phyloP scores from a whole-genome alignment of 2,888 invertebrate genomes.

The Lithophane ornitopus region DNA sequence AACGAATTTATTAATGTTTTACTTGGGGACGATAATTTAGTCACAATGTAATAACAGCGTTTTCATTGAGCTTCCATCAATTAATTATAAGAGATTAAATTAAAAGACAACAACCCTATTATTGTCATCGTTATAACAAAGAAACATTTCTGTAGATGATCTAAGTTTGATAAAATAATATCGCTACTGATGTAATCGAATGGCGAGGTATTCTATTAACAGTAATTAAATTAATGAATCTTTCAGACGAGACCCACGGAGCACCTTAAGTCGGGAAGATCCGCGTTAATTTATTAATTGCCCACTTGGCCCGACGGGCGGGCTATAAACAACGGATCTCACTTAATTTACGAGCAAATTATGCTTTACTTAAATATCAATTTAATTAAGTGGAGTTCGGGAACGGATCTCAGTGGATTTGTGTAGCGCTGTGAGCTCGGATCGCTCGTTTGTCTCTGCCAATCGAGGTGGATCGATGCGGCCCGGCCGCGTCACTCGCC shows the following conservation, averaged over 20 bases:
- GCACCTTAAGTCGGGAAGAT: constrained; percentile 87
- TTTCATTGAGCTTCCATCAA: neutral
- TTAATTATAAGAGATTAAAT: neutral
- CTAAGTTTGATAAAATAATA: constrained; percentile 48
- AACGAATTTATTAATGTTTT: neutral
- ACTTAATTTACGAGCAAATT: constrained; percentile 90
- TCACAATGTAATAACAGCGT: neutral
- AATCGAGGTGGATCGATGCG: constrained; percentile 76
- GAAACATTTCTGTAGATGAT: constrained; percentile 17
- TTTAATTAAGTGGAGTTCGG: constrained; percentile 89
- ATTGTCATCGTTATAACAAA: constrained; percentile 5
- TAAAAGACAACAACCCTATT: constrained; percentile 22
- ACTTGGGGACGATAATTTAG: neutral
- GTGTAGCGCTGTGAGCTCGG: constrained; percentile 63
- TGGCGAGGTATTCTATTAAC: constrained; percentile 71
- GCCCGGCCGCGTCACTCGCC: constrained; percentile 39
- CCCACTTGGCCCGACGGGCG: constrained; percentile 83
- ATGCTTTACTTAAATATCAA: constrained; percentile 91
- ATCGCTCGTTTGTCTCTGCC: constrained; percentile 85
- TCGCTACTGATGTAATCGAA: constrained; percentile 66
- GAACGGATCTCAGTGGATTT: constrained; percentile 83
- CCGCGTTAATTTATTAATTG: constrained; percentile 90
- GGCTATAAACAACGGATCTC: constrained; percentile 89
- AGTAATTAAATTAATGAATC: constrained; percentile 88
- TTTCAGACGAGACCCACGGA: constrained; percentile 80